Conservation (phyloP, 92 coral and sea anemone species). For the Chrysogorgia sp. region DNA sequence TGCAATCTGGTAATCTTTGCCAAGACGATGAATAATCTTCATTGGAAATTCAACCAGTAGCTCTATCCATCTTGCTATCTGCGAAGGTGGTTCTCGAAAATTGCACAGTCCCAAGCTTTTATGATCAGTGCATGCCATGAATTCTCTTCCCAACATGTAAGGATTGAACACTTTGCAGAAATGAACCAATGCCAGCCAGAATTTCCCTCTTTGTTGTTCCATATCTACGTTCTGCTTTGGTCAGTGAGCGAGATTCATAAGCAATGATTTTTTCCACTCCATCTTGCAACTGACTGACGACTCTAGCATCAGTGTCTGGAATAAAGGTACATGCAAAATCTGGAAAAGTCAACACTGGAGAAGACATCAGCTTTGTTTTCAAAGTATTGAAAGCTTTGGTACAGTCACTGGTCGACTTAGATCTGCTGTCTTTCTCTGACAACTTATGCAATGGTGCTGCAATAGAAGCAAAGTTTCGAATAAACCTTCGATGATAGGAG, state of each 20-base stretch:
- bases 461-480: conserved; percentile 28
- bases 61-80: not conserved
- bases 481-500: conserved; percentile 51
- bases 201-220: not conserved
- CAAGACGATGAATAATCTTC: not conserved
- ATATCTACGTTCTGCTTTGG: conserved; percentile 28
- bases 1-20: conserved; percentile 14
- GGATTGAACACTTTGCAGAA: not conserved
- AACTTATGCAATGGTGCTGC: conserved; percentile 39
- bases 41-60: not conserved
- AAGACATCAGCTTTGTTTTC: conserved; percentile 29
- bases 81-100: not conserved
- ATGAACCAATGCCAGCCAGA: not conserved
- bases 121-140: not conserved
- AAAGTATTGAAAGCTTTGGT: conserved; percentile 44
- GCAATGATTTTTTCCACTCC: conserved; percentile 48
- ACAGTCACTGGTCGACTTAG: conserved; percentile 49
- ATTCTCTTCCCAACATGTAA: too few species aligned
- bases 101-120: not conserved
- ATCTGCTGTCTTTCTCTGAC: not conserved
- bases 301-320: conserved; percentile 63
- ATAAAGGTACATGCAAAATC: conserved; percentile 45
- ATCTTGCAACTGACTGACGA: conserved; percentile 49
- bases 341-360: conserved; percentile 61
- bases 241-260: conserved; percentile 41